Conservation (phyloP, 1,140 invertebrate genomes). For the Glossosoma conforme region DNA sequence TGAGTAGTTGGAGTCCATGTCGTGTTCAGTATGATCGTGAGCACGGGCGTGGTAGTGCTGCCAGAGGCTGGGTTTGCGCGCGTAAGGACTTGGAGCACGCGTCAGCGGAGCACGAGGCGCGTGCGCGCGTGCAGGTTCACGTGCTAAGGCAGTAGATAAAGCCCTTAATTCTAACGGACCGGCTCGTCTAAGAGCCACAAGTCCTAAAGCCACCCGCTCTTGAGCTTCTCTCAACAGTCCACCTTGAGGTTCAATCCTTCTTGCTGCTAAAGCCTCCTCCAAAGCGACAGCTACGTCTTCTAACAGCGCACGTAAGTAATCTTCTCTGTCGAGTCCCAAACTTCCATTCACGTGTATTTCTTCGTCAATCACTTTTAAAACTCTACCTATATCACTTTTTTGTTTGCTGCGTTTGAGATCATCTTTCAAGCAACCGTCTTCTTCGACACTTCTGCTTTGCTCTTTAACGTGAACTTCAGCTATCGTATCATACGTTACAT, state of each 20-base stretch:
- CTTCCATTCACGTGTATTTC: conserved; percentile 12
- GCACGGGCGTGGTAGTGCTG: conserved; percentile 27
- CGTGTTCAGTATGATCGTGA: conserved; percentile 21
- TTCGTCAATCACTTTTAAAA: conserved; percentile 8
- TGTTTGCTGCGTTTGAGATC: too few species aligned
- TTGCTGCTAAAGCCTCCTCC: conserved; percentile 23
- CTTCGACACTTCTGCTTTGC: conserved; percentile 1
- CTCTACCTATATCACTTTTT: background rate
- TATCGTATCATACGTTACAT: conserved; percentile 5
- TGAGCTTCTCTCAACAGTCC: conserved; percentile 20
- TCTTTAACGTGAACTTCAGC: background rate
- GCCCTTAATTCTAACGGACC: conserved; percentile 23
- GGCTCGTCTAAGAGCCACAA: conserved; percentile 21
- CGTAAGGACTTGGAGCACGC: conserved; percentile 17
- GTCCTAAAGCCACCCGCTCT: conserved; percentile 23
- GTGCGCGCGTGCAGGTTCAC: conserved; percentile 14
- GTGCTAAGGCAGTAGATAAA: conserved; percentile 16
- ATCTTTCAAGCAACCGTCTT: conserved; percentile 8
- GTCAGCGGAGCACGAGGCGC: conserved; percentile 1
- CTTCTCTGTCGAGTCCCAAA: conserved; percentile 18
- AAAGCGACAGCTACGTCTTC: conserved; percentile 26
- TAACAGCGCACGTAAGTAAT: conserved; percentile 23
- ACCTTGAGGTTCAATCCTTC: conserved; percentile 13
- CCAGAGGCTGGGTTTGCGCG: conserved; percentile 26
- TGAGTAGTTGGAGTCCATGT: conserved; percentile 11